Conservation (phyloP, 2,113 vertebrate species). For the Trachemys scripta region DNA sequence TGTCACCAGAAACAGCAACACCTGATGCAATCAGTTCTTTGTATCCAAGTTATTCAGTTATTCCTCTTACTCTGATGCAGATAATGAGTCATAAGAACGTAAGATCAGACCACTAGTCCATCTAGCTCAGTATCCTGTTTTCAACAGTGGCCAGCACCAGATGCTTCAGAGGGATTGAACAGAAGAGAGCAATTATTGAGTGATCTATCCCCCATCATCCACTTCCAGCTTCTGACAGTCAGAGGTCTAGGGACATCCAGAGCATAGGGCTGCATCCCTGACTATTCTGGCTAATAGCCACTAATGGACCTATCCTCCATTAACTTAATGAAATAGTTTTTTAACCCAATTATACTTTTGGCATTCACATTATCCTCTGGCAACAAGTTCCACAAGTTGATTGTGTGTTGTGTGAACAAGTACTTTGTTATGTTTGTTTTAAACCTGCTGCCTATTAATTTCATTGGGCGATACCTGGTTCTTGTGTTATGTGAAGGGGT, state of each 20-base stretch:
- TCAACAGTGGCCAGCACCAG: not conserved
- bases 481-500: not conserved
- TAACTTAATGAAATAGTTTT: not conserved
- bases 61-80: conserved; percentile 60
- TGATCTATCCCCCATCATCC: not conserved
- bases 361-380: not conserved
- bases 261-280: not conserved
- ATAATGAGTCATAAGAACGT: not conserved
- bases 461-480: not conserved
- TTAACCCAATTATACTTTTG: not conserved
- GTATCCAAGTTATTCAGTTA: conserved; percentile 66
- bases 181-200: not conserved
- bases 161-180: not conserved
- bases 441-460: not conserved
- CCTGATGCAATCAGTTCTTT: conserved; percentile 60
- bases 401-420: not conserved
- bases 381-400: not conserved
- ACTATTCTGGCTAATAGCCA: not conserved
- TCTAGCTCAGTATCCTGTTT: not conserved
- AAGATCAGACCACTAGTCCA: not conserved
- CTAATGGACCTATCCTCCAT: not conserved
- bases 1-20: conserved; percentile 67
- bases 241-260: not conserved
- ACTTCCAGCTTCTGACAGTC: not conserved
- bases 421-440: not conserved